Base-by-base conservation (phyloP, 2,797 vertebrate species). In the Hippopotamyrus pictus region DNA sequence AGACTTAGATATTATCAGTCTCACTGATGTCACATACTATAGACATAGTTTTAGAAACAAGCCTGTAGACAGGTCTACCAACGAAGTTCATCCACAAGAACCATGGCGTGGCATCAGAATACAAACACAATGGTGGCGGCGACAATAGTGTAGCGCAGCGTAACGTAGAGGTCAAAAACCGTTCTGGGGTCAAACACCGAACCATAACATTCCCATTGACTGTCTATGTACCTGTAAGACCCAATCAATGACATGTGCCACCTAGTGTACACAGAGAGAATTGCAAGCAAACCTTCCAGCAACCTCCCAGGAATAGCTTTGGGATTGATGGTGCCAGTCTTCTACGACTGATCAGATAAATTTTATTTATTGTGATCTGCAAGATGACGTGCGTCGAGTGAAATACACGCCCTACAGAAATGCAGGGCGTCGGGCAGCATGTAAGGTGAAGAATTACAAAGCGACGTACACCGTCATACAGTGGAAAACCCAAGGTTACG, bases 401-500 rank as follows among this genome's bases (percentile, higher is more conserved):
- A 86, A 8, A 86, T 57, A 41, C 51, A 86, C 1, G 29, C 12
- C 50, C 50, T 57, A 19, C 14, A 29, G 44, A 29, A 51, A 84
- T 41, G 14, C 14, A 62, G 44, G 33, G 46, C 33, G 12, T n/a
- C 73, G 2, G 37, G 41, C 37, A 19, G 41, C 41, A 46, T 79
- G 73, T 46, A 79, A 19, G 73, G 73, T 79, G 87, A 50, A 53
- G 69, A 48, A 84, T 84, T 33, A 65, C 41, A n/a, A 88, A 50
- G 82, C 19, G 50, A 46, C 76, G 50, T 85, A 44, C 0, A n/a
- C 14, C 76, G 59, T 90, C 88, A 90, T 54, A 51, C 82, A 65
- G 86, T 88, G 90, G 88, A 93, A 94, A 95, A 94, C 94, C 95
- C 95, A 93, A 94, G 95, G 95, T 95, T 93, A 91, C 90, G 93